Percentiles rank a stretch among this genome's conserved stretches.
phyloP scores from a whole-genome alignment of 2,888 invertebrate species.

The Caenorhabditis becei region DNA sequence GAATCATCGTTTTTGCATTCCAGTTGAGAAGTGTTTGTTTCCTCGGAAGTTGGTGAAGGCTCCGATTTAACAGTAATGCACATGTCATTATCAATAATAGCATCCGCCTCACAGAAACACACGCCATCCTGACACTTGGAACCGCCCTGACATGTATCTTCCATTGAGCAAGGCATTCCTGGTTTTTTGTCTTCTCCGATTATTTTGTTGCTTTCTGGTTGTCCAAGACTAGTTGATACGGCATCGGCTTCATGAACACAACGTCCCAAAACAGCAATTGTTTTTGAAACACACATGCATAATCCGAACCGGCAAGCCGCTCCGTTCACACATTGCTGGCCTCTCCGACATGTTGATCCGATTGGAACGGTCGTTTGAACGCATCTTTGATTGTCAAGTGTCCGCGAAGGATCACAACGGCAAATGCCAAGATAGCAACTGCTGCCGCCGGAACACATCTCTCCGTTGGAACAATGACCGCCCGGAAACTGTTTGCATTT shows the following conservation, averaged over 20 bases:
- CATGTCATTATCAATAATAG: conserved; percentile 25
- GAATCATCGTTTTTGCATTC: conserved; percentile 49
- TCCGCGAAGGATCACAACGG: conserved; percentile 70
- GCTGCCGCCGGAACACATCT: conserved; percentile 77
- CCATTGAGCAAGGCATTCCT: conserved; percentile 63
- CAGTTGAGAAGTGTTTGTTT: neutral
- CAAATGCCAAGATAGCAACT: conserved; percentile 77
- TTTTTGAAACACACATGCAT: conserved; percentile 74
- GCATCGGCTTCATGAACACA: conserved; percentile 64
- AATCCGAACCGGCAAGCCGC: conserved; percentile 76
- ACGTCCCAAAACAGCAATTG: conserved; percentile 62
- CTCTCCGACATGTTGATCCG: conserved; percentile 75
- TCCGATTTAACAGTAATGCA: conserved; percentile 18
- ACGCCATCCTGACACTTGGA: conserved; percentile 68
- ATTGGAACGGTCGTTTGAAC: conserved; percentile 65
- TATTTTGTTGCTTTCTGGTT: conserved; percentile 26
- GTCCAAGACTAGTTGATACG: conserved; percentile 23
- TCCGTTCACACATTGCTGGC: conserved; percentile 75
- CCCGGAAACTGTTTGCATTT: conserved; percentile 65
- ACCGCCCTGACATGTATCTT: conserved; percentile 71
- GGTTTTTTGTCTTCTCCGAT: conserved; percentile 52
- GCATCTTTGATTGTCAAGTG: conserved; percentile 66
- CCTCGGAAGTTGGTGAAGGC: conserved; percentile 8
- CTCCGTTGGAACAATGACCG: conserved; percentile 72
- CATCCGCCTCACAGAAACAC: conserved; percentile 69